phyloP scores from a whole-genome alignment of 53 echinoderm and acorn worm genomes.

The Holothuria scabra region DNA sequence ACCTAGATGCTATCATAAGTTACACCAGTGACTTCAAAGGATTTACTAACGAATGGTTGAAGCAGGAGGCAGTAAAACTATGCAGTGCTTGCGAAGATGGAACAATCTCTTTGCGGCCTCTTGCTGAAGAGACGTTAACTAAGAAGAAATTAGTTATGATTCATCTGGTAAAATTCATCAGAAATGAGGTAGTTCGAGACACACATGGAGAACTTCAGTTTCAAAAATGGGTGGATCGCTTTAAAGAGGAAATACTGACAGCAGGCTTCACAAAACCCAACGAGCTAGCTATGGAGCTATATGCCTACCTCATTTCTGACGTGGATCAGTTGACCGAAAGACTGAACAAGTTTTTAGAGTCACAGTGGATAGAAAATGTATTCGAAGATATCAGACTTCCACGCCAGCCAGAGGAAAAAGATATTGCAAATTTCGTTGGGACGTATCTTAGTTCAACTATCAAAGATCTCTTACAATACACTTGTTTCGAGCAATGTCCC shows the following conservation, averaged over 20 bases:
- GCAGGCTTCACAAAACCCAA: background rate
- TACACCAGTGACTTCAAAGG: background rate
- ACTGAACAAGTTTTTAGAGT: background rate
- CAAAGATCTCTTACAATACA: background rate
- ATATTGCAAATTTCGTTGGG: background rate
- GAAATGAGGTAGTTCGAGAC: too few relatives aligned
- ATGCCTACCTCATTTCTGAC: background rate
- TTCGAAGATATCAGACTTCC: background rate
- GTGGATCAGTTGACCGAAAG: background rate
- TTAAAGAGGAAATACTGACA: background rate
- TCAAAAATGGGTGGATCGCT: background rate
- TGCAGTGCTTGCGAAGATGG: too few relatives aligned
- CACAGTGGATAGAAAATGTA: background rate
- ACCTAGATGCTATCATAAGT: background rate
- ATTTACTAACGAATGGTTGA: background rate
- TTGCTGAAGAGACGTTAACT: too few relatives aligned
- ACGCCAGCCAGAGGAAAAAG: background rate
- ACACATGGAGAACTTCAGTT: background rate
- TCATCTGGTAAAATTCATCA: too few relatives aligned
- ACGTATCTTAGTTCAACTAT: background rate
- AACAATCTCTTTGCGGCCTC: too few relatives aligned
- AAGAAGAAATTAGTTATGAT: too few relatives aligned
- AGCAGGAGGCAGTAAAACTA: background rate
- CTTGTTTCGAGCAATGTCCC: slow-evolving; percentile 28
- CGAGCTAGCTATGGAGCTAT: slow-evolving; percentile 3